Evolutionary conservation across 2,888 invertebrate genomes (phyloP).

Genomic region (Fragum sueziense): DNA sequence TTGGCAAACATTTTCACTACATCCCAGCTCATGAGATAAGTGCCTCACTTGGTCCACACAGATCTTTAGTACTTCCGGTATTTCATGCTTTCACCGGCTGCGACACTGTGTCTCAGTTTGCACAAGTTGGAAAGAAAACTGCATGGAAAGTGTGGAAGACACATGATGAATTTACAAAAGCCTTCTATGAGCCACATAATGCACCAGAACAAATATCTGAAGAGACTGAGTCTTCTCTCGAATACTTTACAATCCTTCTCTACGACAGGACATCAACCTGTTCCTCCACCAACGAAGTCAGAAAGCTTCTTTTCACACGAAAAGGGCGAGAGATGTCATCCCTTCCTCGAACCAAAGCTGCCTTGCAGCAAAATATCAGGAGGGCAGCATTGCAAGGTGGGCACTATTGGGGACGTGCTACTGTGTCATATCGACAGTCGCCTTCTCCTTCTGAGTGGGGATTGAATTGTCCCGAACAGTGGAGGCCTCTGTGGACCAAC

Average conservation of each 20-base stretch:
- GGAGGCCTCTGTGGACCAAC: background rate
- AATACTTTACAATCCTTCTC: too few species aligned
- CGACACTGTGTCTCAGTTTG: conserved; percentile 60
- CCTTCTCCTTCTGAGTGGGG: background rate
- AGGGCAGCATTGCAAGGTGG: background rate
- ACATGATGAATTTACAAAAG: background rate
- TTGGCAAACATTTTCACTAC: conserved; percentile 42
- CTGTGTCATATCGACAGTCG: background rate
- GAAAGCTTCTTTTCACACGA: background rate
- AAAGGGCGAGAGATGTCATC: too few species aligned
- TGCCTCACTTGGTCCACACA: too few species aligned
- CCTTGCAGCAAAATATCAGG: background rate
- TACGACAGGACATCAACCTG: background rate
- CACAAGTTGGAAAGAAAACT: conserved; percentile 55
- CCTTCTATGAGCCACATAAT: background rate
- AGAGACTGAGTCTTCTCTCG: background rate
- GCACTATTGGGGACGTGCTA: background rate
- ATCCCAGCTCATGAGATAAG: conserved; percentile 59
- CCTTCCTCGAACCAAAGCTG: too few species aligned
- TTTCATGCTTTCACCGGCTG: conserved; percentile 67
- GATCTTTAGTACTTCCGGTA: too few species aligned
- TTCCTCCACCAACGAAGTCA: background rate
- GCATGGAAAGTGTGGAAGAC: conserved; percentile 43
- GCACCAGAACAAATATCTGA: background rate
- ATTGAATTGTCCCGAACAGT: background rate